Base-by-base conservation (phyloP, 2,113 vertebrate species). In the Stictonetta naevosa region DNA sequence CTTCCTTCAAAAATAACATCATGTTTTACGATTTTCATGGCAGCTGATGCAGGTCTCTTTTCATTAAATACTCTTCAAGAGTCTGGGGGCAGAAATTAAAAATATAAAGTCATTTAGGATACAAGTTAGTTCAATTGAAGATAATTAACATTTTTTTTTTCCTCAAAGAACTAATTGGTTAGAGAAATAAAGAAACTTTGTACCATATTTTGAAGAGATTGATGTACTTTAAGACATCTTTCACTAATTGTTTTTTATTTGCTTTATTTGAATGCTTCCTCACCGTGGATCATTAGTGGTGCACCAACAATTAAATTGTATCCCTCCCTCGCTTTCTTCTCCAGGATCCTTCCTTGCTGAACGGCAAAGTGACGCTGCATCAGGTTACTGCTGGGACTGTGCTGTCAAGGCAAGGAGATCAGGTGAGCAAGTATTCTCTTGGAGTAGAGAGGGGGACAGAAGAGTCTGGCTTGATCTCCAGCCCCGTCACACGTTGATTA, bases 351-450 rank as follows among this genome's bases (percentile, higher is more conserved):
- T 97, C 84, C 0, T 83, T 99, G 83, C 42, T 99, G 94, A 98
- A 99, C 2, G 99, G 98, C 52, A 98, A 98, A 83, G 99, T 99
- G 93, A 98, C 97, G 0, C 97, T 99, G 72, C 98, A 99, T 11
- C 99, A 99, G 7, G 99, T 99, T 28, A 98, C 98, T 62, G 98
- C 98, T 11, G 99, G 99, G 66, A 98, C 98, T 2, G 95, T 99
- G 63, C 98, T 99, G 23, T 99, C 98, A 0, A 98, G 97, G 56
- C 99, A 99, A 83, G 99, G 99, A 53, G 99, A 99, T 91, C 99
- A 99, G 99, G 99, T 99, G 64, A 98, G 98, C 79, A 28, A 34
- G 8, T n/a, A 3, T n/a, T 73, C 3, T 3, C 48, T 38, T 36
- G 9, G 52, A 58, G 19, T 2, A 34, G 18, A 58, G 33, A 34